Conservation (phyloP, 2,797 vertebrate species). For the Enteromius radiatus region DNA sequence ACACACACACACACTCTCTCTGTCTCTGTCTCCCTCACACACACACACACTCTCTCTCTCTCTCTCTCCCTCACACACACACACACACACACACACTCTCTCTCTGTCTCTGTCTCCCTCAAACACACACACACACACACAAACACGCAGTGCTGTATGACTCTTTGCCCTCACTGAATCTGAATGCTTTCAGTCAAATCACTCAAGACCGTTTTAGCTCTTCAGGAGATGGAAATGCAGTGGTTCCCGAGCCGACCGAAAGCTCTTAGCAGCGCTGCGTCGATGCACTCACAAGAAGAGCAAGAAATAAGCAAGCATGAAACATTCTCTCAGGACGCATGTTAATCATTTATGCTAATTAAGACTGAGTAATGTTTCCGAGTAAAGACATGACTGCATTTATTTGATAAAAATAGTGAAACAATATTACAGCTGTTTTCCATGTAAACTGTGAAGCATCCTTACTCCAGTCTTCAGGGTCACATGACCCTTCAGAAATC, state of each 20-base stretch:
- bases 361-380: not conserved
- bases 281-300: not conserved
- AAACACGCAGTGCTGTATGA: not conserved
- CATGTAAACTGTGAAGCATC: not conserved
- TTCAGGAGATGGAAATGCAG: not conserved
- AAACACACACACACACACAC: not conserved
- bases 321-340: not conserved
- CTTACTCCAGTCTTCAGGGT: not conserved
- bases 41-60: not conserved
- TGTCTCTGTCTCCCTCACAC: no score
- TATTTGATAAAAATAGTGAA: not conserved
- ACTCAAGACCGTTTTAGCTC: not conserved
- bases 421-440: not conserved
- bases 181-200: conserved; percentile 5
- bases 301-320: not conserved
- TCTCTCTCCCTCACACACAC: no score
- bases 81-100: no score
- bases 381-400: not conserved
- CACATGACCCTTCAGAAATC: not conserved
- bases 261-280: not conserved
- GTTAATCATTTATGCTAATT: not conserved
- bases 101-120: no score
- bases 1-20: no score
- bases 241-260: not conserved
- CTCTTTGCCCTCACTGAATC: not conserved